Evolutionary conservation across 2,113 vertebrate species (phyloP).

Genomic region (Fulmarus glacialis): DNA sequence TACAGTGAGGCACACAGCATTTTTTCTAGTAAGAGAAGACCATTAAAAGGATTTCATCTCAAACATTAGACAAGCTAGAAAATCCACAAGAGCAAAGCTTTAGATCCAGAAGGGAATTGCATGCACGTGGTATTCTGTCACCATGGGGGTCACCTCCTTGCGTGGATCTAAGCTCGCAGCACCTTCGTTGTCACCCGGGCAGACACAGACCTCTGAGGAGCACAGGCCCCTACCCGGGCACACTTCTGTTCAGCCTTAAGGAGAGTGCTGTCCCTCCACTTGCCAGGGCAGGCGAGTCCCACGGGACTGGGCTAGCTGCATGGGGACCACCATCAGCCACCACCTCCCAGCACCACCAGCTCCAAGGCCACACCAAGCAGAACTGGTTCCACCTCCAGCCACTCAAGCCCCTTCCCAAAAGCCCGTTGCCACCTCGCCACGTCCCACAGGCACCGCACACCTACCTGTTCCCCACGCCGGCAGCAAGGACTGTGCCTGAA

Average conservation of each 20-base stretch:
- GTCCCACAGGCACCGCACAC: accelerated
- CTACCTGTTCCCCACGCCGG: accelerated
- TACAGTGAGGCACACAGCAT: background rate
- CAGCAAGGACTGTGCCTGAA: accelerated
- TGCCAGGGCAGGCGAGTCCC: accelerated
- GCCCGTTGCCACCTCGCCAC: accelerated
- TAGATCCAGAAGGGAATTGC: background rate
- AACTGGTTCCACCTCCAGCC: background rate
- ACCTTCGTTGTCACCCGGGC: accelerated
- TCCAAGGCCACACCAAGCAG: background rate
- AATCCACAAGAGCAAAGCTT: background rate
- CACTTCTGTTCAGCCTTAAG: background rate
- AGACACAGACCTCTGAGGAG: background rate
- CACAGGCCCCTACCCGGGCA: accelerated
- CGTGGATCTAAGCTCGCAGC: accelerated
- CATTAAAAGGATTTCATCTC: accelerated
- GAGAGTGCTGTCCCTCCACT: background rate
- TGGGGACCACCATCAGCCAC: background rate
- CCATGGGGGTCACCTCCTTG: accelerated
- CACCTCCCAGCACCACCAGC: background rate
- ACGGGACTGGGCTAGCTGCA: accelerated
- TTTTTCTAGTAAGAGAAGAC: background rate
- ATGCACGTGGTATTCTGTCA: accelerated
- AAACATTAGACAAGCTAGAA: background rate
- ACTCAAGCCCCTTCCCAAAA: background rate